Evolutionary conservation across 2,888 invertebrate genomes (phyloP).

Genomic region (Listrodromus nycthemerus): DNA sequence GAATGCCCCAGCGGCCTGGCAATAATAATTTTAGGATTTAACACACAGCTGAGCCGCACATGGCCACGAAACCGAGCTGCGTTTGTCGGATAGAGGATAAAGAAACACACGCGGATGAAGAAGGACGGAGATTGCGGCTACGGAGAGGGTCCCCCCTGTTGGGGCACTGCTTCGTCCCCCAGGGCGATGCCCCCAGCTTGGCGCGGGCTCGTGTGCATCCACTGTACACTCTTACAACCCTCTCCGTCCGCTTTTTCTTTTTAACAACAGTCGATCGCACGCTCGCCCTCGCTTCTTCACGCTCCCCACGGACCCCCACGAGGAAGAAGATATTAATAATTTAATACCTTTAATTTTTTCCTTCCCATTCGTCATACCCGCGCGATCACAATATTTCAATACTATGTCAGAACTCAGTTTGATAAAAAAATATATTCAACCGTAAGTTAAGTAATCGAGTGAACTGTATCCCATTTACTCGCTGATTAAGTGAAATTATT

Average conservation of each 20-base stretch:
- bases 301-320: constrained; percentile 54
- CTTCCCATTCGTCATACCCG: constrained; percentile 30
- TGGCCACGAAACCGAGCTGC: constrained; percentile 68
- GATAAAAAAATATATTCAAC: not conserved
- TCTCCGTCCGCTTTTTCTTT: constrained; percentile 34
- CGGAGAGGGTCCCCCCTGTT: constrained; percentile 35
- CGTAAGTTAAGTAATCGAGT: not conserved
- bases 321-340: constrained; percentile 76
- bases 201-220: constrained; percentile 57
- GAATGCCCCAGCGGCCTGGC: constrained; percentile 61
- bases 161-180: constrained; percentile 66
- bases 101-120: constrained; percentile 40
- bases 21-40: constrained; percentile 77
- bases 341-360: constrained; percentile 76
- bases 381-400: not conserved
- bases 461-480: not conserved
- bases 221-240: constrained; percentile 55
- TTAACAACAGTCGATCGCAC: constrained; percentile 41
- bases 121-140: constrained; percentile 31
- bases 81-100: constrained; percentile 70
- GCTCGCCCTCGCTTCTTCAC: constrained; percentile 38
- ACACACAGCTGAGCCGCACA: constrained; percentile 80
- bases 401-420: not conserved
- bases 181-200: constrained; percentile 71
- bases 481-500: not conserved